Percentiles rank a stretch among this genome's conserved stretches.
Evolutionary conservation across 30 jellyfish, hydroid and myxozoan genomes (phyloP).

Genomic region (Haliclystus octoradiatus): DNA sequence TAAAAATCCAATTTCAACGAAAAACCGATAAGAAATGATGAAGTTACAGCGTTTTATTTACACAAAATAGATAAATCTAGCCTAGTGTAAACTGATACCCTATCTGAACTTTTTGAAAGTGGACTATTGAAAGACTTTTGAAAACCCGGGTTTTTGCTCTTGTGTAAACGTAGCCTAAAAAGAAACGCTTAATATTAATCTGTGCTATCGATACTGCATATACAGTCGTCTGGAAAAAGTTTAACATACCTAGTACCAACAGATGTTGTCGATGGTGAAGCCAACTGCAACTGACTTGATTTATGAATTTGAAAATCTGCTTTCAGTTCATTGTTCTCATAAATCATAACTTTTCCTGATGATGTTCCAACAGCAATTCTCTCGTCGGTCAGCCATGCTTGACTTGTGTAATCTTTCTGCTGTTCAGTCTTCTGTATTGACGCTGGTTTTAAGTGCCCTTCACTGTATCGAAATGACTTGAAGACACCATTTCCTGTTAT

Average conservation of each 20-base stretch:
- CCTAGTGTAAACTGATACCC: too few species aligned
- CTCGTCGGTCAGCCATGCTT: constrained; percentile 88
- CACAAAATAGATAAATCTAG: too few species aligned
- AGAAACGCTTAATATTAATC: too few species aligned
- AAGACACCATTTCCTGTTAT: constrained; percentile 88
- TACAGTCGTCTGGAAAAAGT: too few species aligned
- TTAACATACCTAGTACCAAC: background rate
- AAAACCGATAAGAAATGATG: too few species aligned
- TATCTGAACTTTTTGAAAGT: too few species aligned
- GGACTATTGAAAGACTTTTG: too few species aligned
- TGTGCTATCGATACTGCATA: too few species aligned
- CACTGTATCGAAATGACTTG: constrained; percentile 83
- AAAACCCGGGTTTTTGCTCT: too few species aligned
- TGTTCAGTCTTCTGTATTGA: constrained; percentile 74
- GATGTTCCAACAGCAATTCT: constrained; percentile 72
- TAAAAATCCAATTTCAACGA: too few species aligned
- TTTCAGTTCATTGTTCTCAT: constrained; percentile 79
- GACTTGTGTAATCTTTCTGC: constrained; percentile 71
- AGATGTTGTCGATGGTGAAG: background rate
- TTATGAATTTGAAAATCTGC: constrained; percentile 68
- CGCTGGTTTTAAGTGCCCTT: constrained; percentile 77
- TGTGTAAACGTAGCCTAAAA: too few species aligned
- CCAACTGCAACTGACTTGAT: background rate
- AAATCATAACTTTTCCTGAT: constrained; percentile 74
- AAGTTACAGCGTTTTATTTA: too few species aligned